Base-by-base conservation (phyloP, 2,113 vertebrate genomes). In the Actinemys pallida region DNA sequence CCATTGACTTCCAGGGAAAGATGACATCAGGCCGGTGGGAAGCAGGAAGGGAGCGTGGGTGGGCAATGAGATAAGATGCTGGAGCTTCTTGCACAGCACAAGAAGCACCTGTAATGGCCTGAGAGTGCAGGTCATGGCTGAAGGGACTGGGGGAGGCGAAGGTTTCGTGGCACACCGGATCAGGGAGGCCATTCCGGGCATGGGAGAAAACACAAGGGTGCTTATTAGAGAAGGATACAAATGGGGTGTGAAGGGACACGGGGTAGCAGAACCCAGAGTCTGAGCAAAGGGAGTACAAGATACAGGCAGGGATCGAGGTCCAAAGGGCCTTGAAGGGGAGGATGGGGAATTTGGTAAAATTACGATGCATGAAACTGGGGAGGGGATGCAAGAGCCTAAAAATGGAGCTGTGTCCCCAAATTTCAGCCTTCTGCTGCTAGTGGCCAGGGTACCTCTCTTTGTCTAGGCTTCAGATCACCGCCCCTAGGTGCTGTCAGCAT, bases 161-260 rank as follows among this genome's bases (percentile, higher is more conserved):
- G 87, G 24, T 6, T 65, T 82, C 19, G 7, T 59, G 22, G 57
- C 17, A n/a, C 20, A 5, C 17, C 0, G 5, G 69, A 20, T 42
- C 69, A 42, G 17, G 19, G 65, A 78, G 5, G 11, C 2, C 20
- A 2, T 35, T 59, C 11, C 10, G 4, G 1, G 2, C 20, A 2
- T 7, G 42, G 57, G 12, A 79, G 82, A 45, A 16, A 35, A 31
- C 42, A 31, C 83, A 29, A 19, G 6, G 22, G 1, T 49, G 8
- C 10, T 76, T 56, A 0, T 29, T 75, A 11, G 72, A 24, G 39
- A 20, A 72, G 19, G 72, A 75, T 75, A 10, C 72, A 75, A 42
- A 45, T 3, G 10, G 20, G 39, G 5, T 6, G 10, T 45, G 39
- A 75, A 75, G 17, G 20, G 20, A 75, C 19, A 9, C 42, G 39